Evolutionary conservation across 2,113 vertebrate species (phyloP).

Genomic region (Spheniscus mendiculus): DNA sequence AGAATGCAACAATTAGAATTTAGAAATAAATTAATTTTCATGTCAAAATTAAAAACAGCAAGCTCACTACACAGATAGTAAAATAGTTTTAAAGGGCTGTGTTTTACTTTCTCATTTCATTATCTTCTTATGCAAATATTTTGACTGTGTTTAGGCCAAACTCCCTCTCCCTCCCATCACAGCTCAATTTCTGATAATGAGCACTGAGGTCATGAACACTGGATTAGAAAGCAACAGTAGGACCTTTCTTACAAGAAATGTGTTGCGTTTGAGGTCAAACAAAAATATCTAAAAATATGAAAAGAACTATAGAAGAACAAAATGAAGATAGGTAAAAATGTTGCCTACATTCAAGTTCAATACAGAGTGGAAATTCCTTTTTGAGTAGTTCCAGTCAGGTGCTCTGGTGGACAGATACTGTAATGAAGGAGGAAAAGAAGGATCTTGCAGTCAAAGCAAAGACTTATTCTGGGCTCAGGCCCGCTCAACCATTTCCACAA

Average conservation of each 20-base stretch:
- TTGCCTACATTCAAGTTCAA: not conserved
- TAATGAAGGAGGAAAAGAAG: not conserved
- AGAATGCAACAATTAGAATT: not conserved
- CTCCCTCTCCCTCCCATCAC: not conserved
- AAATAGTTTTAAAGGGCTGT: not conserved
- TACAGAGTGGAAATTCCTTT: not conserved
- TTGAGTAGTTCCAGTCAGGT: not conserved
- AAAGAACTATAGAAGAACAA: not conserved
- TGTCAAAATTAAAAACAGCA: not conserved
- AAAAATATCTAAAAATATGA: not conserved
- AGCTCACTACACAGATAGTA: not conserved
- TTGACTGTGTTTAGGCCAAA: not conserved
- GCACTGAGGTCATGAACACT: not conserved
- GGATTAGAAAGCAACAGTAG: not conserved
- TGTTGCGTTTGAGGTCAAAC: not conserved
- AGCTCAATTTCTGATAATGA: not conserved
- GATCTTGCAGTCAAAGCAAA: not conserved
- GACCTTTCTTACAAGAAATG: not conserved
- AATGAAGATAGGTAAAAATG: not conserved
- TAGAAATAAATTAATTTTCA: not conserved
- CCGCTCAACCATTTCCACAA: not conserved
- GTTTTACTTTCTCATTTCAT: not conserved
- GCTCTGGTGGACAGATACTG: not conserved
- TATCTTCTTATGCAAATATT: not conserved
- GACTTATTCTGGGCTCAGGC: not conserved